Conservation (phyloP, 2,113 vertebrate genomes). For the Peromyscus polionotus region DNA sequence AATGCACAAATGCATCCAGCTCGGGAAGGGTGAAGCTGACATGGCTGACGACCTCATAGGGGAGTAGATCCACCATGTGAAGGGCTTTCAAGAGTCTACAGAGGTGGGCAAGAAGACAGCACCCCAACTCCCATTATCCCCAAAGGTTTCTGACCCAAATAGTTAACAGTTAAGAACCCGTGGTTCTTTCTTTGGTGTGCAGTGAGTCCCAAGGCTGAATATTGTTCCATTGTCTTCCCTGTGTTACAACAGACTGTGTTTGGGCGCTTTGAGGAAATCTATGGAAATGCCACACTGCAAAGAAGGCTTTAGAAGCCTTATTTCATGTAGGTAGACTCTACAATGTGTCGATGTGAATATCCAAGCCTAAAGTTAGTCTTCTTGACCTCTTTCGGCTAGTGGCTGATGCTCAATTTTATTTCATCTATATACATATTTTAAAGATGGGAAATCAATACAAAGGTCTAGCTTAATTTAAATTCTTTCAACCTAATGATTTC, state of each 20-base stretch:
- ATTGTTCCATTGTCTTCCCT: background rate
- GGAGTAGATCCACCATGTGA: background rate
- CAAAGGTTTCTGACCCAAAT: background rate
- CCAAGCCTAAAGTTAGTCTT: background rate
- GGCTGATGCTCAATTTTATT: background rate
- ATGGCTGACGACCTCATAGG: background rate
- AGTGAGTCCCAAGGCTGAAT: background rate
- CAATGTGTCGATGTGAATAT: background rate
- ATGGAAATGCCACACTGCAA: background rate
- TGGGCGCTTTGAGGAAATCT: background rate
- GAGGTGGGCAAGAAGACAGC: background rate
- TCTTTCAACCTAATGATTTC: background rate
- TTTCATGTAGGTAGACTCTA: background rate
- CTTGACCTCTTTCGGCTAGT: background rate
- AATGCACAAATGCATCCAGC: background rate
- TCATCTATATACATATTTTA: background rate
- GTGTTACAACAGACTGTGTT: background rate
- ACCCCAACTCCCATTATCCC: background rate
- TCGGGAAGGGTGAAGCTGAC: background rate
- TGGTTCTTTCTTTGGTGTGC: background rate
- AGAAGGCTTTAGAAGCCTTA: background rate
- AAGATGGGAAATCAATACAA: background rate
- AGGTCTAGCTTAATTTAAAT: slow-evolving; percentile 22
- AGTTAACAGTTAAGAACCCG: background rate
- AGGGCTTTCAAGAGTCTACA: background rate